Conservation (phyloP, 2,888 invertebrate genomes). For the Drosophila parthenogenetica region DNA sequence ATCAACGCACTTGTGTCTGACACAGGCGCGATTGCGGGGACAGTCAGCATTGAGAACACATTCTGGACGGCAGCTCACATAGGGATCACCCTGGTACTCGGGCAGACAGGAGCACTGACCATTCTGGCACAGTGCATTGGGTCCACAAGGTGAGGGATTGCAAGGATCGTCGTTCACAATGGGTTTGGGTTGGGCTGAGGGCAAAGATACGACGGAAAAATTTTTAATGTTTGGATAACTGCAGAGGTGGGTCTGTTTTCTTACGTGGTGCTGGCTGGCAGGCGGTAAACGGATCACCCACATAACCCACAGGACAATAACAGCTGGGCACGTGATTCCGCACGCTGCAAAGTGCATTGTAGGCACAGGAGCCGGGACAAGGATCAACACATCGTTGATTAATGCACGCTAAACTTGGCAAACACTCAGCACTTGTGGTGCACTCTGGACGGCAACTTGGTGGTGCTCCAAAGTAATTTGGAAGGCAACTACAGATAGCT, state of each 20-base stretch:
- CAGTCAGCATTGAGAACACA: slow-evolving; percentile 92
- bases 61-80: slow-evolving; percentile 91
- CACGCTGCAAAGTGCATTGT: slow-evolving; percentile 88
- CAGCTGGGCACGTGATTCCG: slow-evolving; percentile 91
- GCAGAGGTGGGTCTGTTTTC: slow-evolving; percentile 84
- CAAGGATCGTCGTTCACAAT: slow-evolving; percentile 86
- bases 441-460: slow-evolving; percentile 90
- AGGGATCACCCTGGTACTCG: slow-evolving; percentile 91
- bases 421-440: slow-evolving; percentile 90
- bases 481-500: slow-evolving; percentile 88
- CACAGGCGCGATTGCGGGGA: slow-evolving; percentile 89
- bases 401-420: slow-evolving; percentile 91
- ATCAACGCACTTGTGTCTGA: slow-evolving; percentile 90
- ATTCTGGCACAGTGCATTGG: slow-evolving; percentile 89
- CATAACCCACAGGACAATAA: slow-evolving; percentile 89
- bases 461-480: slow-evolving; percentile 89
- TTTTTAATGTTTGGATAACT: background rate
- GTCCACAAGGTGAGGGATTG: slow-evolving; percentile 89
- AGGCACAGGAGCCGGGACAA: slow-evolving; percentile 92
- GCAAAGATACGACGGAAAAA: slow-evolving; percentile 1
- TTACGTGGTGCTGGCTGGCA: slow-evolving; percentile 86
- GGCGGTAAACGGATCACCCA: slow-evolving; percentile 90
- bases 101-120: slow-evolving; percentile 89
- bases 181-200: slow-evolving; percentile 51
- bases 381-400: slow-evolving; percentile 91